phyloP scores from a whole-genome alignment of 2,113 vertebrate species.

The Erythrocercus mccallii region DNA sequence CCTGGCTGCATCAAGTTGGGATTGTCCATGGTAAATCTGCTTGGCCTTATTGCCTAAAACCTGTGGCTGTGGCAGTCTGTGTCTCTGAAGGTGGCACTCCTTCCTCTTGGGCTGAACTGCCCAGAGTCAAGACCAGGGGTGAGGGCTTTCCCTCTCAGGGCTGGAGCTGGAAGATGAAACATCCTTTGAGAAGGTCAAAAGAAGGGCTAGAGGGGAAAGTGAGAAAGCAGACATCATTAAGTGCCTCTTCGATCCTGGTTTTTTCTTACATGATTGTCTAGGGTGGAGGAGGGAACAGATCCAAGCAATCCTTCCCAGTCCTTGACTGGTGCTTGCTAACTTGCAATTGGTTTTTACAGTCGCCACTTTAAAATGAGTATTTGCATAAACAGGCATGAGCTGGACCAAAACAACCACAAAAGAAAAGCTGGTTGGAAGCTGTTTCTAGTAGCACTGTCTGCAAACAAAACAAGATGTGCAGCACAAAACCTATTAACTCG shows the following conservation, averaged over 20 bases:
- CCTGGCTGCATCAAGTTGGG: background rate
- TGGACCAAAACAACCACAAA: background rate
- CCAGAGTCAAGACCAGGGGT: too few species aligned
- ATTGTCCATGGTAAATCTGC: background rate
- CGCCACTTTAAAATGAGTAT: background rate
- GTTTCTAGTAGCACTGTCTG: slow-evolving; percentile 30
- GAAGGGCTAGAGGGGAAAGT: background rate
- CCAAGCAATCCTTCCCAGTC: background rate
- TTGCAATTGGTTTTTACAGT: background rate
- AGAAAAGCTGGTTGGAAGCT: background rate
- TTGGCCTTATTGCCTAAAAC: background rate
- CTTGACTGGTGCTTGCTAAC: background rate
- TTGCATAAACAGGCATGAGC: background rate
- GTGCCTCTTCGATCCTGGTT: background rate
- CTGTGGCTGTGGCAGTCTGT: background rate
- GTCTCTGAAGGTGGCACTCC: background rate
- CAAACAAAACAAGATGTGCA: slow-evolving; percentile 53
- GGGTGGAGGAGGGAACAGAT: background rate
- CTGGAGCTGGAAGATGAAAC: background rate
- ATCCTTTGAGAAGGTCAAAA: background rate
- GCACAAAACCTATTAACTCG: slow-evolving; percentile 37
- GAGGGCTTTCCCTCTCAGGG: accelerated
- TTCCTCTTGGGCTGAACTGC: background rate
- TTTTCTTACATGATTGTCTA: background rate
- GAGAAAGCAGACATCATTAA: background rate